Base-by-base conservation (phyloP, 2,888 invertebrate species). In the Beris morrisii region DNA sequence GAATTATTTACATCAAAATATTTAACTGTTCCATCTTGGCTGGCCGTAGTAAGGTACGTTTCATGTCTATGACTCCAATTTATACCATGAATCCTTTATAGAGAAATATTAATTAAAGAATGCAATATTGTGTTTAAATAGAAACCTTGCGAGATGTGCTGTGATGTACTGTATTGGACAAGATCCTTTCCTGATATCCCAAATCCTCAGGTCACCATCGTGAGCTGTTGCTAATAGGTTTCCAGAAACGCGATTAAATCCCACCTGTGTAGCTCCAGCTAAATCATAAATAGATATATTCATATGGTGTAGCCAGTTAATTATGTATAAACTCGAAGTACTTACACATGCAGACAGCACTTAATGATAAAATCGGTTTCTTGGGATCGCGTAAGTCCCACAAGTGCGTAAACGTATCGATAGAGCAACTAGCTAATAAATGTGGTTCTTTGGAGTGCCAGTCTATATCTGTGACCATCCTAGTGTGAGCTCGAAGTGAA, bases 11-110 rank as follows among this genome's bases (percentile, higher is more conserved):
- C 90, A 78, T 96, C 94, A 82, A 95, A 97, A 80, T 95, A 93
- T 82, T 96, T 96, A 3, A 97, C 95, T 57, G 94, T 93, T 65
- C 93, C 92, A 81, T 97, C 97, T 82, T 97, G 95, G 82, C 96
- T 95, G 67, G 94, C 94, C 7, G 97, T 95, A 52, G 92, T 91
- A 67, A 94, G 79, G 75, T 92, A 92, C 71, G 90, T 91, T 79
- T 93, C 93, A 74, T 89, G 87, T 70, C 86, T 87, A 12, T 92
- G 91, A 80, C 92, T 94, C 97, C 97, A 97, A 79, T 97, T 96
- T 44, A 97, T 86, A 54, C 96, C 95, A 77, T 95, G 92, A 71
- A 97, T 95, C 84, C 95, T 86, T 71, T 82, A 83, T 22, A 22
- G 22, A 22, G 22, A 9, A 6, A 53, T 53, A 22, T 22, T 22